Base-by-base conservation (phyloP, 1,140 invertebrate species). In the Palaemon carinicauda region DNA sequence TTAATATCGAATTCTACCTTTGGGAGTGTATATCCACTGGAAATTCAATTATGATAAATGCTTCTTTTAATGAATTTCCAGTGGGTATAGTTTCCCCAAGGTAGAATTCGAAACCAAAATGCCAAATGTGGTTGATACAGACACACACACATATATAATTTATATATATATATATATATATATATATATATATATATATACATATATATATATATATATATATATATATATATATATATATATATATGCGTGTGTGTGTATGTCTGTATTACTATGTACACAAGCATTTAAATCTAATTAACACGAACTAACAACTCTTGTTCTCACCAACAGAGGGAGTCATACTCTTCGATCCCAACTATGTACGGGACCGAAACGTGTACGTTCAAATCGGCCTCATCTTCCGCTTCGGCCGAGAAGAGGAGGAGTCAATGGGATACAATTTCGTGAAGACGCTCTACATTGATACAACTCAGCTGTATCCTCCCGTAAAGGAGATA, bases 381-480 rank as follows among this genome's bases (percentile, higher is more conserved):
- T 99, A 96, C 92, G 97, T 96, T 3, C 97, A 99, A 91, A 93
- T 99, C 31, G 93, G 99, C 21, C 98, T 97, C 92, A 97, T 96
- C 54, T 99, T 99, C 92, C 95, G 98, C 3, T 99, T 99, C 92
- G 98, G 98, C 0, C 94, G 98, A 29, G 98, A 99, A 92, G 97
- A 99, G 91, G 96, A 99, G 91, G 98, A 99, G 92, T 96, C 99
- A 60, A 96, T 99, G 94, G 98, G 98, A 0, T 92, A 99, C 52
- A 98, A 98, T 89, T 99, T 99, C 92, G 96, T 98, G 89, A 99
- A 99, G 92, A 98, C 99, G 91, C 93, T 99, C 7, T 98, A 96
- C 90, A 92, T 99, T 71, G 94, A 94, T 2, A 97, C 96, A 1
- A 94, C 96, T 89, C 95, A 97, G 92, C 93, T 99, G 31, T 98